These are phyloP conservation scores for Neodiprion lecontei DNA, from an alignment of 1,140 invertebrate species.

Conservation along the genomic window DNA sequence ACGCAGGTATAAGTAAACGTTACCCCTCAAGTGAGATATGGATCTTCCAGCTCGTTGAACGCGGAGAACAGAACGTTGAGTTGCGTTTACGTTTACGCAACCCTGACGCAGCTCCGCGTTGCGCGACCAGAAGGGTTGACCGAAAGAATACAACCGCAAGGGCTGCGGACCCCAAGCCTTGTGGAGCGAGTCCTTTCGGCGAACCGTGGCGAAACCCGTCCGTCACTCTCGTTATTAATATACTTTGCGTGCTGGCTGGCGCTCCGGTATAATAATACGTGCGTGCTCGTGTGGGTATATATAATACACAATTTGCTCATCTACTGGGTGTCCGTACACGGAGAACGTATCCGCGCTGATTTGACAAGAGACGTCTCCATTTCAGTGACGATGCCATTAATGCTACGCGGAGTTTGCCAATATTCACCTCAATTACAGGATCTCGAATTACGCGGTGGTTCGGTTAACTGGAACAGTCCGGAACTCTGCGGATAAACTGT, in stretches of 20 bases:
- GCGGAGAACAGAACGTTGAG: conserved; percentile 48
- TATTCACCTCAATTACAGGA: no score
- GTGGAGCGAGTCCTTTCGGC: conserved; percentile 26
- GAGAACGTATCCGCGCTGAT: no score
- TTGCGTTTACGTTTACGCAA: conserved; percentile 33
- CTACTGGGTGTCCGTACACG: no score
- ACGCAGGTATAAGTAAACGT: conserved; percentile 2
- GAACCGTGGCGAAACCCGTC: conserved; percentile 9
- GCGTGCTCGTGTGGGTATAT: no score
- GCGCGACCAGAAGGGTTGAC: conserved; percentile 36
- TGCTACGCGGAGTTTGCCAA: no score
- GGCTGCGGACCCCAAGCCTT: conserved; percentile 21
- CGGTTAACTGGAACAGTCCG: no score
- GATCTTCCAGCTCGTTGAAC: conserved; percentile 58
- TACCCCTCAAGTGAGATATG: conserved; percentile 54
- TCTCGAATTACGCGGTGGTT: no score
- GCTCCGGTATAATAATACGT: not conserved
- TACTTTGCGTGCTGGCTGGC: conserved; percentile 27
- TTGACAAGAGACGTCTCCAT: no score
- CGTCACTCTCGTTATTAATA: conserved; percentile 30
- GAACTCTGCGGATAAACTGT: no score
- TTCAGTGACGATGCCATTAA: no score
- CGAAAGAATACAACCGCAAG: conserved; percentile 36
- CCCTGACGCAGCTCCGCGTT: conserved; percentile 10
- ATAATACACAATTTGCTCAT: no score